Evolutionary conservation across 1,140 invertebrate genomes (phyloP).

Genomic region (Aphelinus certus): DNA sequence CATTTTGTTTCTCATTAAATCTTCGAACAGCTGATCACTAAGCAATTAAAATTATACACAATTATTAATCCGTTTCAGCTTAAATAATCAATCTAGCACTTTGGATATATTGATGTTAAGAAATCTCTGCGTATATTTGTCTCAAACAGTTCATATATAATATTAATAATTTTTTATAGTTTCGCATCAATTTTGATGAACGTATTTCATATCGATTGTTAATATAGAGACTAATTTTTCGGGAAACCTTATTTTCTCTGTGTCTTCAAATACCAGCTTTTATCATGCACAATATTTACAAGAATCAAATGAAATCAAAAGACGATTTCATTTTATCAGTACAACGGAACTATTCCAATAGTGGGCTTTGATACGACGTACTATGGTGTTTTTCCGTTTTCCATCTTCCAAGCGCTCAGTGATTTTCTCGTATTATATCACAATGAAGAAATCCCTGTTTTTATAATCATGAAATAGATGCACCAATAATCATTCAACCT

Average conservation of each 20-base stretch:
- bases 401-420: conserved; percentile 1
- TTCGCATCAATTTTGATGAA: neutral
- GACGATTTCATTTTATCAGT: conserved; percentile 45
- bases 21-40: too few species aligned
- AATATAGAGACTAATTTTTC: too few species aligned
- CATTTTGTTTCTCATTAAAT: too few species aligned
- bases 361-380: conserved; percentile 56
- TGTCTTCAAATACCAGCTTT: conserved; percentile 34
- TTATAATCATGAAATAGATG: conserved; percentile 3
- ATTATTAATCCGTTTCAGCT: too few species aligned
- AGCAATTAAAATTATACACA: too few species aligned
- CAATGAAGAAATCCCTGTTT: conserved; percentile 15
- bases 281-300: conserved; percentile 52
- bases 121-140: too few species aligned
- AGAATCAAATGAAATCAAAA: conserved; percentile 50
- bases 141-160: too few species aligned
- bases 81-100: too few species aligned
- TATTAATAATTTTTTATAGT: too few species aligned
- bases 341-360: conserved; percentile 39
- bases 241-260: conserved; percentile 7
- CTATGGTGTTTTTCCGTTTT: conserved; percentile 45
- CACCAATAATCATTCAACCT: conserved; percentile 9
- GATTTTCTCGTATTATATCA: conserved; percentile 27
- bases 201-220: neutral
- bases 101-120: too few species aligned